Conservation (phyloP, 2,797 vertebrate species). For the Carcharodon carcharias region DNA sequence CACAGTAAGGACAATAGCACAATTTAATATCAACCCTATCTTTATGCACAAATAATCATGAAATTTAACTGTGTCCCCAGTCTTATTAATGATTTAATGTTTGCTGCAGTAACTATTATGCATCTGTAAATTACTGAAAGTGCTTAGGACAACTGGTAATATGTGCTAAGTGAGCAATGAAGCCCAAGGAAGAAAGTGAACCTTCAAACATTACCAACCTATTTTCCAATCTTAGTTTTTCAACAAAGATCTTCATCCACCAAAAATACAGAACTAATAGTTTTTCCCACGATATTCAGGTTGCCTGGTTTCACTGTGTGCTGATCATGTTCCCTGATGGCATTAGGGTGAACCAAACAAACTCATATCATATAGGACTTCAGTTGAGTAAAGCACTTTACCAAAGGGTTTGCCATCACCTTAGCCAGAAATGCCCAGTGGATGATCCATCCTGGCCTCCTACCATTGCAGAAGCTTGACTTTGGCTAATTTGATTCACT, state of each 20-base stretch:
- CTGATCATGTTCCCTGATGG: neutral
- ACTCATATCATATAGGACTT: neutral
- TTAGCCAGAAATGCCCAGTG: neutral
- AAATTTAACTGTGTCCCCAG: neutral
- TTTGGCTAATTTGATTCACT: neutral
- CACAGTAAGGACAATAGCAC: neutral
- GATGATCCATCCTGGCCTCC: neutral
- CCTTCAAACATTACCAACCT: neutral
- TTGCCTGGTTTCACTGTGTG: neutral
- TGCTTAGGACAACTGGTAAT: neutral
- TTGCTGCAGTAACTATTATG: neutral
- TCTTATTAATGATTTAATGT: conserved; percentile 3
- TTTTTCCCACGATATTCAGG: neutral
- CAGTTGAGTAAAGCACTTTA: neutral
- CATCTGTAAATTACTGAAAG: neutral
- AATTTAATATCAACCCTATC: neutral
- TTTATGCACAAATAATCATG: neutral
- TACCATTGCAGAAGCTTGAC: neutral
- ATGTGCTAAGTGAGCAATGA: neutral
- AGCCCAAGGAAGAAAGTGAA: neutral
- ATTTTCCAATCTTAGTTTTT: neutral
- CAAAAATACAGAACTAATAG: neutral
- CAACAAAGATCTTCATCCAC: neutral
- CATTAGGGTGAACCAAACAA: neutral
- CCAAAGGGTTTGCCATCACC: too few relatives aligned